Evolutionary conservation across 2,797 vertebrate species (phyloP), one percentile per base, ranked within the genome.

Genomic region (Botia almorhae): DNA sequence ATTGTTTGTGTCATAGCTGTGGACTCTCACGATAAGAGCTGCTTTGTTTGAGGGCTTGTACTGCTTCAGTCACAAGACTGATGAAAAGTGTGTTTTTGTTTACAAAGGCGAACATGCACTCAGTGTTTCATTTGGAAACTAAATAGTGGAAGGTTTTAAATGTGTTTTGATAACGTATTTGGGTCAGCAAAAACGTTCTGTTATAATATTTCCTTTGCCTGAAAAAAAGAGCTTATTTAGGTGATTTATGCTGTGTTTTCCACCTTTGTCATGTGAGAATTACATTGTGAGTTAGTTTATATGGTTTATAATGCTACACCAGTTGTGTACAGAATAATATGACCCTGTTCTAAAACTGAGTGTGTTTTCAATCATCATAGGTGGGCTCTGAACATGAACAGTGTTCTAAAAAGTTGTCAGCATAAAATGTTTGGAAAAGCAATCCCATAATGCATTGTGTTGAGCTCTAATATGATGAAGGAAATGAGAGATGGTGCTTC

Each of bases 21-120:
- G 56, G 1, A 60, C 13, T 26, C 58, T 60, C 58, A 4, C 19
- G 21, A 58, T 7, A 58, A 23, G 8, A 23, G 19, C 55, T 58
- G 19, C 55, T 21, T 58, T 58, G n/a, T 58, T 11, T 21, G 0
- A 58, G 55, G 21, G 55, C 55, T 58, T 58, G 21, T 58, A 58
- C 55, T 55, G 16, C n/a, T 1, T 2, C 7, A 19, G n/a, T 55
- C 19, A 12, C 55, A 58, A 12, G 55, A 58, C 19, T 58, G 3
- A 58, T 58, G 55, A 56, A 58, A 58, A 58, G 55, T 58, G 55
- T 58, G 29, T 58, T 58, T 58, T 58, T 21, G 8, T 58, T 58
- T 58, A 23, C 55, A 23, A 21, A 7, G 0, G 10, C 8, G 19
- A 6, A 23, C 21, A 3, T 23, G 21, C 55, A 58, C 11, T 58